Conservation (phyloP, 2,888 invertebrate species). For the Acrobasis suavella region DNA sequence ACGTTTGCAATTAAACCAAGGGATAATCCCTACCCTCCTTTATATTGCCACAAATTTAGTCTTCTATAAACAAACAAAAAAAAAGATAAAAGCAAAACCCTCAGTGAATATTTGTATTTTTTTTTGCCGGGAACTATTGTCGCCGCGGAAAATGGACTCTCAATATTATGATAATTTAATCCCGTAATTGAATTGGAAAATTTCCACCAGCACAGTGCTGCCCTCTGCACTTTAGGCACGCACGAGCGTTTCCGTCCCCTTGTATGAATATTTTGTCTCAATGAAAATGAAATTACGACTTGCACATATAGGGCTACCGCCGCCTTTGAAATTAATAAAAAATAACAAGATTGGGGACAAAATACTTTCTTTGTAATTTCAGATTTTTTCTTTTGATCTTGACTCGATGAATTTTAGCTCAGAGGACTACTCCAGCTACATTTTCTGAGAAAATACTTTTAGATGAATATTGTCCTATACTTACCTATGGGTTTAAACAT, state of each 20-base stretch:
- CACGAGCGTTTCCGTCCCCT: constrained; percentile 59
- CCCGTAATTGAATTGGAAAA: constrained; percentile 47
- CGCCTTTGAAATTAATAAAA: no score
- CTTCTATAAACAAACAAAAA: constrained; percentile 2
- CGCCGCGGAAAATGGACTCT: constrained; percentile 8
- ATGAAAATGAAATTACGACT: constrained; percentile 76
- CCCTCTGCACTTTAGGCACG: constrained; percentile 56
- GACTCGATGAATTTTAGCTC: no score
- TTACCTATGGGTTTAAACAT: no score
- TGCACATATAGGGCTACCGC: constrained; percentile 12
- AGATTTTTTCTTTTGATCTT: no score
- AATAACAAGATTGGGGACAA: no score
- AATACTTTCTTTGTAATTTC: no score
- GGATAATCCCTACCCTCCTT: no score
- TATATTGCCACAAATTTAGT: no score
- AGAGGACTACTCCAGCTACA: no score
- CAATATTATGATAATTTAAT: constrained; percentile 36
- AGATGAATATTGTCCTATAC: no score
- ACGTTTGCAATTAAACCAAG: no score
- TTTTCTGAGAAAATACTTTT: no score
- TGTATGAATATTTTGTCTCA: constrained; percentile 79
- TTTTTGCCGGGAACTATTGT: constrained; percentile 14
- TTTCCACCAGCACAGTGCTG: constrained; percentile 52
- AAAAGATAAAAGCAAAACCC: constrained; percentile 7
- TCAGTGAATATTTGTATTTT: constrained; percentile 12